Conservation (phyloP, 2,113 vertebrate species). For the Chloropsis hardwickii region DNA sequence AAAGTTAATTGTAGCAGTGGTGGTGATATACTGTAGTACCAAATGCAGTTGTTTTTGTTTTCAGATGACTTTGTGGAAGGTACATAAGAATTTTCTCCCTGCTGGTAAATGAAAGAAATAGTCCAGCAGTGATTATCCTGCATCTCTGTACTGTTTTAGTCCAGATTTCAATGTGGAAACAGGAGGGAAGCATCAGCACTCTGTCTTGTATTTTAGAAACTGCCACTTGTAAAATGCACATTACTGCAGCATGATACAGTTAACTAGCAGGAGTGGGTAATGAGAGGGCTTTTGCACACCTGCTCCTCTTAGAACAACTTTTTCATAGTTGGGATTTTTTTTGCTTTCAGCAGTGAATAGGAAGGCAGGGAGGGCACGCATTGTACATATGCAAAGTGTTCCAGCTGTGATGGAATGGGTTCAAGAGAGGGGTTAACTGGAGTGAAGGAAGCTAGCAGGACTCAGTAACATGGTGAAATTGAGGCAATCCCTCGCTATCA, state of each 20-base stretch:
- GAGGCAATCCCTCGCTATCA: conserved; percentile 9
- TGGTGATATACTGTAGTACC: neutral
- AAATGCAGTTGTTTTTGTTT: accelerated
- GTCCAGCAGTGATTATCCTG: neutral
- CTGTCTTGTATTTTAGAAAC: neutral
- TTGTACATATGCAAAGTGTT: neutral
- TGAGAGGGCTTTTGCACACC: neutral
- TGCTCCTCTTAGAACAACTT: neutral
- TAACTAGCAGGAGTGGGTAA: neutral
- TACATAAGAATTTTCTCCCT: neutral
- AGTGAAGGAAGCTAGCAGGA: neutral
- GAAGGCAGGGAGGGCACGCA: neutral
- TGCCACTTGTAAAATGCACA: neutral
- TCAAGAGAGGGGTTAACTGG: conserved; percentile 11
- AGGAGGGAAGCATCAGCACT: neutral
- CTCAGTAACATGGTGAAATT: neutral
- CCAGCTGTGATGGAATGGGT: neutral
- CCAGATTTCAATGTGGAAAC: neutral
- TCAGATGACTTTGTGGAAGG: neutral
- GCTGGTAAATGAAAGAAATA: neutral
- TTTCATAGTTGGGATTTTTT: neutral
- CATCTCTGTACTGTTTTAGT: neutral
- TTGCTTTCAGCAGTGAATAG: neutral
- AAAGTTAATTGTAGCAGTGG: neutral
- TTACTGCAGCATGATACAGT: neutral